These are phyloP conservation scores for Melitaea cinxia DNA, from an alignment of 1,140 invertebrate species.

Conservation along the genomic window DNA sequence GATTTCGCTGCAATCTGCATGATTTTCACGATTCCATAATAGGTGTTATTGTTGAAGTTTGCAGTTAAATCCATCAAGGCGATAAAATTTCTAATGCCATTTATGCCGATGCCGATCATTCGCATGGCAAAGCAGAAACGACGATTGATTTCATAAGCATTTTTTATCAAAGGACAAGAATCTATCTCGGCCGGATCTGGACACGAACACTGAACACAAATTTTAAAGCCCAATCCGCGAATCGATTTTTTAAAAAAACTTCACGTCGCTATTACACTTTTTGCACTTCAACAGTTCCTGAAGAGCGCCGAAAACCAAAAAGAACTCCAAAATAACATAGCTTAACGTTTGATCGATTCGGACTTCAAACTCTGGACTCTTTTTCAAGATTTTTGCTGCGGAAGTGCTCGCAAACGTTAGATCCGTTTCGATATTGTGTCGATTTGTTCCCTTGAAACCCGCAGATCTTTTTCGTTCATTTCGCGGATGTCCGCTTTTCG, in stretches of 20 bases:
- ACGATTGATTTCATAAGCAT: constrained; percentile 9
- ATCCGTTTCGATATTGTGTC: too few relatives aligned
- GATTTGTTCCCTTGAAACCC: too few relatives aligned
- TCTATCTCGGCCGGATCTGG: constrained; percentile 4
- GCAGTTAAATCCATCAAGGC: constrained; percentile 7
- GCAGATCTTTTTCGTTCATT: too few relatives aligned
- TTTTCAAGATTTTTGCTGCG: too few relatives aligned
- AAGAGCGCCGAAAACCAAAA: constrained; percentile 13
- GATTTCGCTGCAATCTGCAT: constrained; percentile 12
- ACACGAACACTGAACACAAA: constrained; percentile 11
- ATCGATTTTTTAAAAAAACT: constrained; percentile 7
- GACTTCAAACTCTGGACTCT: constrained; percentile 11
- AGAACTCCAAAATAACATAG: constrained; percentile 10
- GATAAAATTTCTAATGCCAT: constrained; percentile 11
- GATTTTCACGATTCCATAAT: constrained; percentile 9
- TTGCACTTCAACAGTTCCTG: constrained; percentile 8
- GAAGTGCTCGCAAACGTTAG: too few relatives aligned
- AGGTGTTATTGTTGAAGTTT: constrained; percentile 9
- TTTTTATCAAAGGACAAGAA: constrained; percentile 9
- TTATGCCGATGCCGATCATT: constrained; percentile 2
- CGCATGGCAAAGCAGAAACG: constrained; percentile 2
- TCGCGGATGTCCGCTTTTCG: too few relatives aligned
- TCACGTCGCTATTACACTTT: constrained; percentile 24
- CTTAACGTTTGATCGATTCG: constrained; percentile 17
- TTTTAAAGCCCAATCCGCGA: constrained; percentile 8